phyloP scores from a whole-genome alignment of 2,888 invertebrate species.

The Balanococcus diminutus region DNA sequence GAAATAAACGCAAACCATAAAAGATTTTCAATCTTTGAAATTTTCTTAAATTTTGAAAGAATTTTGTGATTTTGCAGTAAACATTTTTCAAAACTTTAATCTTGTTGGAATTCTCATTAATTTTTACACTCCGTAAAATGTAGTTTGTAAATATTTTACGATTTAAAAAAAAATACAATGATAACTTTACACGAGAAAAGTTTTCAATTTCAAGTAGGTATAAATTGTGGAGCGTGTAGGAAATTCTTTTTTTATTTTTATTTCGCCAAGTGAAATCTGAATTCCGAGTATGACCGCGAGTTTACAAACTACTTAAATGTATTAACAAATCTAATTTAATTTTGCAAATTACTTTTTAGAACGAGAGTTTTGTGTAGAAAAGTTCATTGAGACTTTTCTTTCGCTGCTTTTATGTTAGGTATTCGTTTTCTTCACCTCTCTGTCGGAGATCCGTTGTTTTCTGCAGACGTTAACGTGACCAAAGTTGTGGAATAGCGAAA shows the following conservation, averaged over 20 bases:
- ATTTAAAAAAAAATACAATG: neutral
- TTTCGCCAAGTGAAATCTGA: neutral
- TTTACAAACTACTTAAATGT: slow-evolving; percentile 42
- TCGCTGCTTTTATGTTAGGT: slow-evolving; percentile 2
- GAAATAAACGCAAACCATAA: too few relatives aligned
- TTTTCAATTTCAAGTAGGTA: neutral
- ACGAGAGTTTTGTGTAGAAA: slow-evolving; percentile 3
- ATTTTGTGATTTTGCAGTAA: too few relatives aligned
- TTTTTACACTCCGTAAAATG: neutral
- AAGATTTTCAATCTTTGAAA: too few relatives aligned
- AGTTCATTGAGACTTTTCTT: slow-evolving; percentile 11
- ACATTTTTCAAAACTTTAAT: too few relatives aligned
- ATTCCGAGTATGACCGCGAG: slow-evolving; percentile 31
- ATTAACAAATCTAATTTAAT: slow-evolving; percentile 42
- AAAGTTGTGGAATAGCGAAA: neutral
- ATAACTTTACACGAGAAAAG: slow-evolving; percentile 6
- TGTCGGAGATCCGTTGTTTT: neutral
- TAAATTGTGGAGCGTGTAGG: neutral
- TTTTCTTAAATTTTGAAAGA: too few relatives aligned
- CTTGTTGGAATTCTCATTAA: too few relatives aligned
- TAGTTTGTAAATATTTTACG: neutral
- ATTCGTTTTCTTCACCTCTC: neutral
- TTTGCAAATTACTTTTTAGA: slow-evolving; percentile 32
- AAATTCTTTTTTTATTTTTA: neutral
- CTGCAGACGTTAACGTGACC: neutral